Evolutionary conservation across 2,888 invertebrate species (phyloP).

Genomic region (Phasia obesa): DNA sequence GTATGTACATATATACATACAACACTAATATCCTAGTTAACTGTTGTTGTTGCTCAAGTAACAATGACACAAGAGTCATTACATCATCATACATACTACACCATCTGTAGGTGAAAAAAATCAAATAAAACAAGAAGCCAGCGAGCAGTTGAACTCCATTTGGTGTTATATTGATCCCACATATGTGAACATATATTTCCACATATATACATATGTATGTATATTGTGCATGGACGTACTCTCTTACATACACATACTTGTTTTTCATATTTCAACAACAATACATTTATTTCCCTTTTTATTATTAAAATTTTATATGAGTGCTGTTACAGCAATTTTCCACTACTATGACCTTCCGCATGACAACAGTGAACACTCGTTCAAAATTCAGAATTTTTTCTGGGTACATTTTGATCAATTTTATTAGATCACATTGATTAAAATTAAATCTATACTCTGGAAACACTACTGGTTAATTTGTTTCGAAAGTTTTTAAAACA

Average conservation of each 20-base stretch:
- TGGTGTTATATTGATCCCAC: conserved; percentile 48
- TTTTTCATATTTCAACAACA: too few relatives aligned
- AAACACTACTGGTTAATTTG: too few relatives aligned
- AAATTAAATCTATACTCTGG: too few relatives aligned
- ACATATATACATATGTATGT: background rate
- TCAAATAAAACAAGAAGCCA: conserved; percentile 63
- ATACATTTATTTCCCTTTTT: background rate
- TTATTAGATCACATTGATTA: too few relatives aligned
- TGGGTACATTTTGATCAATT: too few relatives aligned
- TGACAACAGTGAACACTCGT: background rate
- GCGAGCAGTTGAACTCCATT: conserved; percentile 63
- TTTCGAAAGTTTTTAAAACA: too few relatives aligned
- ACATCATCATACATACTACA: conserved; percentile 49
- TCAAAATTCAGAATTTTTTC: too few relatives aligned
- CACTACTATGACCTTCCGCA: conserved; percentile 7
- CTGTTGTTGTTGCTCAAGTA: conserved; percentile 31
- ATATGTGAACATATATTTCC: background rate
- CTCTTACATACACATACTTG: background rate
- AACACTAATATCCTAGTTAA: conserved; percentile 37
- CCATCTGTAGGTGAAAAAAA: conserved; percentile 31
- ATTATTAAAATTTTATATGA: conserved; percentile 55
- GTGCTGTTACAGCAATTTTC: conserved; percentile 50
- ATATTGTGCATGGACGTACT: background rate
- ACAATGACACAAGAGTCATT: conserved; percentile 65
- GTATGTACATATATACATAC: conserved; percentile 1